phyloP scores from a whole-genome alignment of 2,797 vertebrate genomes.

The Takifugu ocellatus region DNA sequence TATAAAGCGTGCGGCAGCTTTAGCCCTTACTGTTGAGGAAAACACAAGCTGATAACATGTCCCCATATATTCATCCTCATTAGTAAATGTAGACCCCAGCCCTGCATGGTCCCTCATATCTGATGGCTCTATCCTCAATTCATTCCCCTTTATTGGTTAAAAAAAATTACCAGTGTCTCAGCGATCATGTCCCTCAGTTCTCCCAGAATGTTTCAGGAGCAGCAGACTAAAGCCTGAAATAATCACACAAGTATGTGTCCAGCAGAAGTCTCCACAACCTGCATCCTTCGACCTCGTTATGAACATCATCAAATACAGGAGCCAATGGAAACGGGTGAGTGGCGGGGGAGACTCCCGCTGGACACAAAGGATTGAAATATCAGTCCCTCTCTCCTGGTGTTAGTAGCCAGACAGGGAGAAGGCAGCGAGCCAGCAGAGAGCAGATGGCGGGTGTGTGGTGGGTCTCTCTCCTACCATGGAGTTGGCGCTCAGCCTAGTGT shows the following conservation, averaged over 20 bases:
- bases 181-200: background rate
- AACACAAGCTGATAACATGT: no score
- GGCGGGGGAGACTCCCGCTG: constrained; percentile 16
- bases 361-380: constrained; percentile 14
- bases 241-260: background rate
- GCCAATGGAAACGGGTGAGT: background rate
- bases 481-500: constrained; percentile 77
- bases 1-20: no score
- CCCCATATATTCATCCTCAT: no score
- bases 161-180: no score
- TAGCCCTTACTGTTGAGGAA: no score
- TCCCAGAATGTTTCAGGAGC: background rate
- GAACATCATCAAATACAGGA: background rate
- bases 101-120: no score
- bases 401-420: constrained; percentile 55
- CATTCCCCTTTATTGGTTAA: no score
- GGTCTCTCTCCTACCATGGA: constrained; percentile 72
- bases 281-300: background rate
- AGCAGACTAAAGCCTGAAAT: constrained; percentile 23
- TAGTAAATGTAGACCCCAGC: no score
- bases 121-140: no score
- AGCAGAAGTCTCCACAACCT: constrained; percentile 10
- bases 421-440: constrained; percentile 37
- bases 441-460: constrained; percentile 27
- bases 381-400: constrained; percentile 39